A percentile compares a stretch with the other conserved stretches of the same genome.
Evolutionary conservation across 2,888 invertebrate genomes (phyloP).

Genomic region (Digitonthophagus gazella): DNA sequence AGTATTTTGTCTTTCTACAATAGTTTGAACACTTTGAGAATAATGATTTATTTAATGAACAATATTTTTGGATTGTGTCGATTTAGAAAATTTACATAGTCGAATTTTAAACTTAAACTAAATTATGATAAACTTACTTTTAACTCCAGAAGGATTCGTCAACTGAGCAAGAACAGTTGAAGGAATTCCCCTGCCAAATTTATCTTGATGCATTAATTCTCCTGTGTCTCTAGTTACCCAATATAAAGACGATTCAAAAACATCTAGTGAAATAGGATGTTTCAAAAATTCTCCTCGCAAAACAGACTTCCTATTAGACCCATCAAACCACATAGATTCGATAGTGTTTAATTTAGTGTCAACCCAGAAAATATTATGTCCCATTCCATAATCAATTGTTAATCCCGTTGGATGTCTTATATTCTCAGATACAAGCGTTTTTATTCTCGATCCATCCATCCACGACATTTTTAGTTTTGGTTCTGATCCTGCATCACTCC

Average conservation of each 20-base stretch:
- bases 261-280: slow-evolving; percentile 85
- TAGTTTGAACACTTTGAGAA: no score
- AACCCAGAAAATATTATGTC: slow-evolving; percentile 91
- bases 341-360: slow-evolving; percentile 91
- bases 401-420: slow-evolving; percentile 87
- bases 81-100: background rate
- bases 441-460: slow-evolving; percentile 93
- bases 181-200: slow-evolving; percentile 93
- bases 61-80: no score
- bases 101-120: background rate
- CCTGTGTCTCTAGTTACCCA: slow-evolving; percentile 92
- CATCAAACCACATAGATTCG: slow-evolving; percentile 82
- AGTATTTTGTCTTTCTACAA: no score
- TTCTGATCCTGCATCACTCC: slow-evolving; percentile 88
- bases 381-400: slow-evolving; percentile 86
- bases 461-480: slow-evolving; percentile 94
- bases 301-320: slow-evolving; percentile 69
- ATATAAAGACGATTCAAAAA: slow-evolving; percentile 90
- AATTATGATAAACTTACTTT: slow-evolving; percentile 63
- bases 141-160: slow-evolving; percentile 82
- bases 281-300: slow-evolving; percentile 70
- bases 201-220: slow-evolving; percentile 86
- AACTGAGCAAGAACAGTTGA: slow-evolving; percentile 79
- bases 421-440: slow-evolving; percentile 75
- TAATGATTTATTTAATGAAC: no score